Evolutionary conservation across 2,797 vertebrate genomes (phyloP).

Genomic region (Nannoperca obscura): DNA sequence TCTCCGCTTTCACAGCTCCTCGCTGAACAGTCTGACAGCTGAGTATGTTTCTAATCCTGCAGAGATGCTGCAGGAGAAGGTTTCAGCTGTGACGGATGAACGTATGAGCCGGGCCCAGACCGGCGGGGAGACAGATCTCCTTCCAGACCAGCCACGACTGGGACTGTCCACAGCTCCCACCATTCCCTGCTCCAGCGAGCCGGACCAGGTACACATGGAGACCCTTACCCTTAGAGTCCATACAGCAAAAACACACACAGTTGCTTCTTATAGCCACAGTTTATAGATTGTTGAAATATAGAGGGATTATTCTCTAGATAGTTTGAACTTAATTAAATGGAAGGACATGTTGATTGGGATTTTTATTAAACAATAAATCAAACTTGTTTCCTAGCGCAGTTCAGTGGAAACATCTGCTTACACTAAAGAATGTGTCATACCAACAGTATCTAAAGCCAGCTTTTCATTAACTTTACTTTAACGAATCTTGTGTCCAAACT

Average conservation of each 20-base stretch:
- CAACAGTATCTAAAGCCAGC: neutral
- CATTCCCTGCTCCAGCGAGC: slow-evolving; percentile 87
- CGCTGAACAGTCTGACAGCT: slow-evolving; percentile 59
- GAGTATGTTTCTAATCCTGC: slow-evolving; percentile 68
- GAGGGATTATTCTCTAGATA: neutral
- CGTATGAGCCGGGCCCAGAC: slow-evolving; percentile 87
- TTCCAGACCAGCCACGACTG: slow-evolving; percentile 85
- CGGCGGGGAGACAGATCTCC: slow-evolving; percentile 84
- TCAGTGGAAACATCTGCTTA: slow-evolving; percentile 10
- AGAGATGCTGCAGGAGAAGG: slow-evolving; percentile 99
- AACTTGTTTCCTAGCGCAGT: neutral
- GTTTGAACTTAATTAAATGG: neutral
- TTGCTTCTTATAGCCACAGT: neutral
- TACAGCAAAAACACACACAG: neutral
- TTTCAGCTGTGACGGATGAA: slow-evolving; percentile 92
- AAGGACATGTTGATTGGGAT: neutral
- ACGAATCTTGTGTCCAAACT: neutral
- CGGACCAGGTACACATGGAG: slow-evolving; percentile 88
- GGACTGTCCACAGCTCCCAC: slow-evolving; percentile 86
- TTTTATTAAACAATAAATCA: neutral
- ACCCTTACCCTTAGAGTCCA: neutral
- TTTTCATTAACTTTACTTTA: neutral
- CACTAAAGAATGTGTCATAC: neutral
- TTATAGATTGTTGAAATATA: neutral
- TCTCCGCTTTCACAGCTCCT: slow-evolving; percentile 26